Conservation (phyloP, 2,113 vertebrate genomes). For the Formicarius rufipectus region DNA sequence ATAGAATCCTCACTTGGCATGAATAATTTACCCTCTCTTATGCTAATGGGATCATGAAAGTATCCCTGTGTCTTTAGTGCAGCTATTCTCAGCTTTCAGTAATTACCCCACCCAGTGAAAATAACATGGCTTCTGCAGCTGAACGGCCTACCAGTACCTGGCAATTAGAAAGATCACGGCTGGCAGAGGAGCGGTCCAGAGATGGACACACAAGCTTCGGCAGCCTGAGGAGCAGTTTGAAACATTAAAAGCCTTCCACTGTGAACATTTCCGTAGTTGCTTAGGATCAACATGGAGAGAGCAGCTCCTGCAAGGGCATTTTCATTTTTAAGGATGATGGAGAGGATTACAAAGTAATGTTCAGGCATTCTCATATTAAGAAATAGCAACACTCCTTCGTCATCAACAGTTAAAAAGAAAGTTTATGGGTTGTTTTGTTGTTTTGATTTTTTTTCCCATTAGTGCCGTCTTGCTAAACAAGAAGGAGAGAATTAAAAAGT, state of each 20-base stretch:
- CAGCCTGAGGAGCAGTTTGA: slow-evolving; percentile 2
- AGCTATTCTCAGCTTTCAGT: slow-evolving; percentile 97
- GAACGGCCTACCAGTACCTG: slow-evolving; percentile 73
- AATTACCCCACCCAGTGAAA: slow-evolving; percentile 91
- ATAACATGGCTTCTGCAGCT: slow-evolving; percentile 84
- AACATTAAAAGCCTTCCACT: slow-evolving; percentile 5
- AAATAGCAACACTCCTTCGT: not conserved
- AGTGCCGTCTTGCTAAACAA: not conserved
- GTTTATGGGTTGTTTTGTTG: not conserved
- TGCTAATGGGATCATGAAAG: slow-evolving; percentile 99
- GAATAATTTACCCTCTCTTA: slow-evolving; percentile 99
- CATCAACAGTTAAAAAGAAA: not conserved
- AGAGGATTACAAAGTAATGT: not conserved
- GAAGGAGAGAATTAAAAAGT: not conserved
- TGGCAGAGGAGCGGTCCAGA: slow-evolving; percentile 55
- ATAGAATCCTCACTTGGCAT: slow-evolving; percentile 98
- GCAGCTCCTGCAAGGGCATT: not conserved
- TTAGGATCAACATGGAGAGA: not conserved
- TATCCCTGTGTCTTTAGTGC: slow-evolving; percentile 90
- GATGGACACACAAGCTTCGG: slow-evolving; percentile 28
- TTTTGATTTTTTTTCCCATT: not conserved
- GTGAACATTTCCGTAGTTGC: slow-evolving; percentile 14
- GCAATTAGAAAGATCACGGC: slow-evolving; percentile 74
- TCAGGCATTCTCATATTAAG: not conserved
- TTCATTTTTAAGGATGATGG: not conserved